A percentile compares a stretch with the other conserved stretches of the same genome.
phyloP scores from a whole-genome alignment of 2,888 invertebrate species.

The Plagiodera versicolora region DNA sequence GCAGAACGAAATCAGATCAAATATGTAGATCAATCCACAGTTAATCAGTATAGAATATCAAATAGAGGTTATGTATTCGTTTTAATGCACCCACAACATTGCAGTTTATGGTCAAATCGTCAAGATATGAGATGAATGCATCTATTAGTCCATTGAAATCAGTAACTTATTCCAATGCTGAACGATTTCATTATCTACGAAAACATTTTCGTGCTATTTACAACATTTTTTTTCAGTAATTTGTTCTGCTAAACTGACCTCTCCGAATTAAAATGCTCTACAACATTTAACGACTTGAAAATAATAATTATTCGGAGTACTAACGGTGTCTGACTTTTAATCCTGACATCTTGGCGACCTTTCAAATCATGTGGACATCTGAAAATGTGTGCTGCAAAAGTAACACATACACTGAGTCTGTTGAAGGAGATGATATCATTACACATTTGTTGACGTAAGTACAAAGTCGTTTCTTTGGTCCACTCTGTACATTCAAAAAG shows the following conservation, averaged over 20 bases:
- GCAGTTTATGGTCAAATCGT: not conserved
- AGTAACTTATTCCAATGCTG: too few relatives aligned
- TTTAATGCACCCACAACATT: not conserved
- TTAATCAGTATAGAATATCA: not conserved
- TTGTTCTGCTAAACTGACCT: not conserved
- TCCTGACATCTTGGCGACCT: not conserved
- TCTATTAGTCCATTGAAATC: too few relatives aligned
- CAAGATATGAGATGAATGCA: too few relatives aligned
- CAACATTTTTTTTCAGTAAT: not conserved
- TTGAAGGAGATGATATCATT: too few relatives aligned
- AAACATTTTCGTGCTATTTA: too few relatives aligned
- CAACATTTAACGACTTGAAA: not conserved
- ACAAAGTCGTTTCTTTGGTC: too few relatives aligned
- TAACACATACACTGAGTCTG: too few relatives aligned
- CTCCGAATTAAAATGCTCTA: not conserved
- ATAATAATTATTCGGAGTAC: not conserved
- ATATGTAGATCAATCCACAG: slow-evolving; percentile 1
- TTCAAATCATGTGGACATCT: not conserved
- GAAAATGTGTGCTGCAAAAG: too few relatives aligned
- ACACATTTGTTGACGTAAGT: too few relatives aligned
- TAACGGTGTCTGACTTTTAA: not conserved
- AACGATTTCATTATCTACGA: too few relatives aligned
- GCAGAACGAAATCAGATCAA: not conserved
- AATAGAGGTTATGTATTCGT: not conserved
- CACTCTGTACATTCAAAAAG: too few relatives aligned